Conservation (phyloP, 1,140 invertebrate species). For the Ostrea denselamellosa region DNA sequence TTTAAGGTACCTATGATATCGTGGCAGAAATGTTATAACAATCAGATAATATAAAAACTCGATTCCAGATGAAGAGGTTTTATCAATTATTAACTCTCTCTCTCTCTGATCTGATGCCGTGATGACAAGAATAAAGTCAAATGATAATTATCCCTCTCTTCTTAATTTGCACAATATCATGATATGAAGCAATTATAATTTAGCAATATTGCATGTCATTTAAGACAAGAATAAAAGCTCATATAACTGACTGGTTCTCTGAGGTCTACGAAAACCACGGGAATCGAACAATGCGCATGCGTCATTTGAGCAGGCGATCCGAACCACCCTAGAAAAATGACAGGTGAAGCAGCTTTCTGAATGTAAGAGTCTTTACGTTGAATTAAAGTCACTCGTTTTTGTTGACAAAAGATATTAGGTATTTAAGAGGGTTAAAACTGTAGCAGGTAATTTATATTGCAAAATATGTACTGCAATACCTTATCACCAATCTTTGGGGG, state of each 20-base stretch:
- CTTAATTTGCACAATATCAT: constrained; percentile 30
- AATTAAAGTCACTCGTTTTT: background rate
- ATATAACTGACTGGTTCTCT: background rate
- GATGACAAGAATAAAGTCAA: constrained; percentile 24
- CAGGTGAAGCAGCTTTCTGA: background rate
- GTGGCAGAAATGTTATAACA: background rate
- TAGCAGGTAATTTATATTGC: background rate
- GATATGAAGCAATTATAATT: constrained; percentile 30
- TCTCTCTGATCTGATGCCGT: constrained; percentile 18
- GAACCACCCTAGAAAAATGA: background rate
- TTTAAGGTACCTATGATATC: background rate
- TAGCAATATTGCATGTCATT: constrained; percentile 31
- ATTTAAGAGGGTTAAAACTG: background rate
- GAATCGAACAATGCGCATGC: constrained; percentile 2
- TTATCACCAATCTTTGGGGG: too few species aligned
- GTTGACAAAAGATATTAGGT: constrained; percentile 22
- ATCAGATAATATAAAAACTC: background rate
- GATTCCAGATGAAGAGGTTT: background rate
- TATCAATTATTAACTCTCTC: constrained; percentile 35
- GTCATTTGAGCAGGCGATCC: background rate
- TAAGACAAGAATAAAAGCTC: constrained; percentile 5
- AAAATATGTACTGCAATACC: too few species aligned
- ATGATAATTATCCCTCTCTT: constrained; percentile 11
- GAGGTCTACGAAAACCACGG: background rate
- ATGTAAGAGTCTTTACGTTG: background rate